Conservation (phyloP, 2,113 vertebrate species). For the Actenoides lindsayi region DNA sequence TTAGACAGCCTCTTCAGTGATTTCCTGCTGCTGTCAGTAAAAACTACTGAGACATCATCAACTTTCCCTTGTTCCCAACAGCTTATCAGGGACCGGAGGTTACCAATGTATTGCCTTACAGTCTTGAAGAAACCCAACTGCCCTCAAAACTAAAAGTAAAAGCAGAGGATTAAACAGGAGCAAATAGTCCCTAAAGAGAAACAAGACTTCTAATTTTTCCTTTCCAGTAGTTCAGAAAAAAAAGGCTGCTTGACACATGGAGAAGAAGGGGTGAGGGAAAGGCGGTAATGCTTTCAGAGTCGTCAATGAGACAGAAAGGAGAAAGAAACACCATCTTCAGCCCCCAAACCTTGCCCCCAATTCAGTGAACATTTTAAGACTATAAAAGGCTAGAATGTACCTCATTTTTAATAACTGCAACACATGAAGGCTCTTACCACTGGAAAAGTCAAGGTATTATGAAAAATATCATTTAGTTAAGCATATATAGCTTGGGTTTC, state of each 20-base stretch:
- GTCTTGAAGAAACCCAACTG: neutral
- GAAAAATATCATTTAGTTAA: neutral
- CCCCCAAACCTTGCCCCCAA: neutral
- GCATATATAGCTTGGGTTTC: neutral
- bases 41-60: constrained; percentile 29
- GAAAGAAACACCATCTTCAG: neutral
- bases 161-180: neutral
- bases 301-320: neutral
- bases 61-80: constrained; percentile 46
- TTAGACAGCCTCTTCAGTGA: constrained; percentile 39
- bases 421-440: neutral
- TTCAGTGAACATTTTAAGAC: neutral
- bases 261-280: neutral
- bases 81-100: neutral
- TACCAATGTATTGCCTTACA: neutral
- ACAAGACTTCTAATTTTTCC: neutral
- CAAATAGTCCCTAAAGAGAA: neutral
- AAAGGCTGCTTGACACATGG: neutral
- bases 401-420: neutral
- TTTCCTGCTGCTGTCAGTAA: constrained; percentile 56
- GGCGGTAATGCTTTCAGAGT: neutral
- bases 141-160: neutral
- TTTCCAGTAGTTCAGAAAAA: neutral
- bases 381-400: neutral
- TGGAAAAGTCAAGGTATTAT: neutral